Percentiles rank a stretch among this genome's conserved stretches.
Evolutionary conservation across 2,797 vertebrate species (phyloP).

Genomic region (Falco cherrug): DNA sequence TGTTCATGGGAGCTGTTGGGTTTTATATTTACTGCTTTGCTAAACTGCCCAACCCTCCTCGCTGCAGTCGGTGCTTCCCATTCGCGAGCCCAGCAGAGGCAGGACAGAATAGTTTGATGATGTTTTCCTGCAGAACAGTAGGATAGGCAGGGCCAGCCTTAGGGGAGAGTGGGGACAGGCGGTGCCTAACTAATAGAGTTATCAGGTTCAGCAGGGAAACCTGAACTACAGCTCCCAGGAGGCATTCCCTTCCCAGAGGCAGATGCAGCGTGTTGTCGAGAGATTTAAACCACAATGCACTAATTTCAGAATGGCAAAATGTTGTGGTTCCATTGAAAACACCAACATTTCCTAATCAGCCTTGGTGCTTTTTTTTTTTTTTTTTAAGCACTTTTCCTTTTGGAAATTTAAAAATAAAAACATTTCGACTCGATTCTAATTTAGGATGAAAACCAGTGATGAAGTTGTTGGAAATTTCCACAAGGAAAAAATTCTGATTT

Average conservation of each 20-base stretch:
- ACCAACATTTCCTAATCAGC: background rate
- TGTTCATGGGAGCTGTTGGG: background rate
- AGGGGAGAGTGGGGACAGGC: background rate
- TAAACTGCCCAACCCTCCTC: background rate
- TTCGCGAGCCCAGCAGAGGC: background rate
- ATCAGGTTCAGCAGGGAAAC: background rate
- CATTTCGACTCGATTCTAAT: background rate
- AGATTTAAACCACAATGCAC: background rate
- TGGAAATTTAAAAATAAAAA: background rate
- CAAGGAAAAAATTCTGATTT: background rate
- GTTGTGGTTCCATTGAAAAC: background rate
- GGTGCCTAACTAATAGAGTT: background rate
- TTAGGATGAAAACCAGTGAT: background rate
- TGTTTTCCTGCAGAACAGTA: background rate
- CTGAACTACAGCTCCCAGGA: slow-evolving; percentile 19
- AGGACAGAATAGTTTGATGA: background rate
- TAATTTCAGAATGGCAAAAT: background rate
- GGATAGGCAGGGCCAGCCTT: background rate
- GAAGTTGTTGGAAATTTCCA: slow-evolving; percentile 54
- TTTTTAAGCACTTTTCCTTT: background rate
- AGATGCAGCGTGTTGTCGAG: background rate
- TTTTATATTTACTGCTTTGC: background rate
- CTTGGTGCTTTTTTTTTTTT: background rate
- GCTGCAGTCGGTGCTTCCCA: background rate
- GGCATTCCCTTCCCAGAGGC: background rate